phyloP scores from a whole-genome alignment of 2,888 invertebrate genomes.

The Limnephilus auricula region DNA sequence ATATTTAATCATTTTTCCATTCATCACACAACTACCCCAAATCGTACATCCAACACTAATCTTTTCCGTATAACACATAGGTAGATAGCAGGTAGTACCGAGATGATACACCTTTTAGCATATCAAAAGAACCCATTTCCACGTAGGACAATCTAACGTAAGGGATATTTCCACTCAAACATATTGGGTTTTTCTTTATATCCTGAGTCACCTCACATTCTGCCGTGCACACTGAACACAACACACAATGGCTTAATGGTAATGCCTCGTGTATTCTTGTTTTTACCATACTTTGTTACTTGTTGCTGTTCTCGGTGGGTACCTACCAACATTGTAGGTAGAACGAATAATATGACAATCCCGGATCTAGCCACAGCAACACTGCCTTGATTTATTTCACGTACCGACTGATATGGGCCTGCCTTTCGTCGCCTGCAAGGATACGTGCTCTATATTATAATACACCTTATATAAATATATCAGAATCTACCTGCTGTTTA shows the following conservation, averaged over 20 bases:
- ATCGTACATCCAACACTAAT: background rate
- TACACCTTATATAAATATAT: background rate
- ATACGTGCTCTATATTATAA: background rate
- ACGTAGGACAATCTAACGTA: background rate
- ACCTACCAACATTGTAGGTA: background rate
- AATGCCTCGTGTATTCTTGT: conserved; percentile 45
- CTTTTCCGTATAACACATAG: background rate
- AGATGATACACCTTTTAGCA: background rate
- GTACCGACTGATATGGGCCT: background rate
- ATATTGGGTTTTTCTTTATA: conserved; percentile 44
- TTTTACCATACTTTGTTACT: conserved; percentile 19
- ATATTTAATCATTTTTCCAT: background rate
- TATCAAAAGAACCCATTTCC: background rate
- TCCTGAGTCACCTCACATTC: conserved; percentile 29
- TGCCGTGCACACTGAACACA: background rate
- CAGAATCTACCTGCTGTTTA: background rate
- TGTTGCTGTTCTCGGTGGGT: background rate
- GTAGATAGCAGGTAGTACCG: background rate
- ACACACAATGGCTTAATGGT: conserved; percentile 35
- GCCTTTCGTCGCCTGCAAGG: background rate
- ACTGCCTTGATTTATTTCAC: conserved; percentile 23
- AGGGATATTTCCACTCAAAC: conserved; percentile 42
- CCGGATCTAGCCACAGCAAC: conserved; percentile 15
- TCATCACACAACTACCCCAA: background rate
- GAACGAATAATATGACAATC: background rate